Percentiles rank a stretch among this genome's conserved stretches.
Evolutionary conservation across 2,113 vertebrate species (phyloP).

Genomic region (Mustela lutreola): DNA sequence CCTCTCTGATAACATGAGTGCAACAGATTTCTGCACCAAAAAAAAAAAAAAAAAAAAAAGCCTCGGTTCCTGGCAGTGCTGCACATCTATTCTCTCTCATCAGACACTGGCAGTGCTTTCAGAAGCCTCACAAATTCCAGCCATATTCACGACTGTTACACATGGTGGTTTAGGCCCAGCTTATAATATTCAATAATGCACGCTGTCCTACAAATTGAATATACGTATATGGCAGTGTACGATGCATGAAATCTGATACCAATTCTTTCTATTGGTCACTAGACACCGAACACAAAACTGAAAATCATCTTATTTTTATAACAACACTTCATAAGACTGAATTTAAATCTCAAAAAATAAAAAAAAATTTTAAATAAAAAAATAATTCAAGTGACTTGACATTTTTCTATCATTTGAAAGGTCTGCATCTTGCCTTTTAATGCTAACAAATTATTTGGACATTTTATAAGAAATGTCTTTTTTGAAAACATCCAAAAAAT

Average conservation of each 20-base stretch:
- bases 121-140: not conserved
- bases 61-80: not conserved
- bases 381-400: not conserved
- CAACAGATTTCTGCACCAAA: not conserved
- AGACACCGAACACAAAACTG: not conserved
- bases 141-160: not conserved
- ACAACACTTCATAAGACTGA: conserved; percentile 24
- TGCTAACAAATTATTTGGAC: conserved; percentile 1
- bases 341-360: conserved; percentile 21
- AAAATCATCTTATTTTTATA: not conserved
- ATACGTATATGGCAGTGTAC: not conserved
- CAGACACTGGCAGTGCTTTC: not conserved
- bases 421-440: not conserved
- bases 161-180: not conserved
- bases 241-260: not conserved
- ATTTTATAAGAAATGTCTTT: not conserved
- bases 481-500: not conserved
- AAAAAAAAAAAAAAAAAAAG: not conserved
- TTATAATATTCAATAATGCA: not conserved
- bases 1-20: not conserved
- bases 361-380: not conserved
- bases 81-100: not conserved
- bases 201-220: not conserved
- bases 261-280: not conserved
- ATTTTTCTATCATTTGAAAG: not conserved